A percentile compares a stretch with the other conserved stretches of the same genome.
Evolutionary conservation across 2,113 vertebrate species (phyloP).

Genomic region (Nibea coibor): DNA sequence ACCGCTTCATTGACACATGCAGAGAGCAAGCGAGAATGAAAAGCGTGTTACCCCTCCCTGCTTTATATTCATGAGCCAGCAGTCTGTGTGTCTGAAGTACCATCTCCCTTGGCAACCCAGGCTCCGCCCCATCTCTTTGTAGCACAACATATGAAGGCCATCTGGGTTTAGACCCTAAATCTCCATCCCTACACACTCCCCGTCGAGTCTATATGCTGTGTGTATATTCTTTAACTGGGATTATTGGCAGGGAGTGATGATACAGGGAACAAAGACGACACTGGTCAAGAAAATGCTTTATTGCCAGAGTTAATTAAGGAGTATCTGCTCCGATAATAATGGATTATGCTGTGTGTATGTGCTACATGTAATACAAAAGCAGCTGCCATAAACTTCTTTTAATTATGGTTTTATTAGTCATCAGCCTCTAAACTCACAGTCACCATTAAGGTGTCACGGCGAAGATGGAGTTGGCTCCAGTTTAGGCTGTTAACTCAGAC

Average conservation of each 20-base stretch:
- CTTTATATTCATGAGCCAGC: slow-evolving; percentile 81
- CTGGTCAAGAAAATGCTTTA: slow-evolving; percentile 16
- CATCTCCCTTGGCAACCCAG: slow-evolving; percentile 72
- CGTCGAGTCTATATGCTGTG: slow-evolving; percentile 47
- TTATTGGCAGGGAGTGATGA: slow-evolving; percentile 36
- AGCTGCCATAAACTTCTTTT: neutral
- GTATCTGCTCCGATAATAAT: neutral
- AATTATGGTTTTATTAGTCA: slow-evolving; percentile 31
- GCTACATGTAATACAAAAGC: slow-evolving; percentile 6
- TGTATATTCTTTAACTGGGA: slow-evolving; percentile 40
- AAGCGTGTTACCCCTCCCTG: slow-evolving; percentile 66
- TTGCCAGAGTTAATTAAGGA: slow-evolving; percentile 39
- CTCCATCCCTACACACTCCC: slow-evolving; percentile 61
- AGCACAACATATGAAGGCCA: slow-evolving; percentile 80
- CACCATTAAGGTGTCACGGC: slow-evolving; percentile 36
- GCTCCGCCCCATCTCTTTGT: slow-evolving; percentile 74
- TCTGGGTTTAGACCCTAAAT: slow-evolving; percentile 79
- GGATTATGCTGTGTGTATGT: neutral
- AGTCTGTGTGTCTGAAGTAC: slow-evolving; percentile 66
- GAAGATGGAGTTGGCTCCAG: slow-evolving; percentile 17
- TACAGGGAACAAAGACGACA: slow-evolving; percentile 57
- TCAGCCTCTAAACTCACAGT: slow-evolving; percentile 13
- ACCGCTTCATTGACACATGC: slow-evolving; percentile 59
- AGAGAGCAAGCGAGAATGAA: slow-evolving; percentile 43
- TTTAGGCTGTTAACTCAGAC: slow-evolving; percentile 37